phyloP scores from a whole-genome alignment of 2,113 vertebrate species.

The Cyanoderma ruficeps region DNA sequence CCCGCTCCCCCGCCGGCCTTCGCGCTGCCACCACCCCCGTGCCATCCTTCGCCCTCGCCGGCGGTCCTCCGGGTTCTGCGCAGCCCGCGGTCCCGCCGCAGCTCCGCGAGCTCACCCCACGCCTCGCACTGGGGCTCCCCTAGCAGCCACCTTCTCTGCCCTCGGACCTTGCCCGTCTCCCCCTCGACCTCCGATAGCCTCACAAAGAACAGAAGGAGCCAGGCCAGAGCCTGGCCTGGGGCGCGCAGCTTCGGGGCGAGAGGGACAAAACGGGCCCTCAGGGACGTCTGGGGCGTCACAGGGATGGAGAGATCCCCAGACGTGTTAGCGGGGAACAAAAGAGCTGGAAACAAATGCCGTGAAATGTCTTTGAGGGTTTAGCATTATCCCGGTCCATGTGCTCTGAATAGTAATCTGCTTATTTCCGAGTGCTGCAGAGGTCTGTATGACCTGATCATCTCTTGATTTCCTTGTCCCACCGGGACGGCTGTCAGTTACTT shows the following conservation, averaged over 20 bases:
- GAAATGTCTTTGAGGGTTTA: constrained; percentile 5
- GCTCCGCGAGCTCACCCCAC: not conserved
- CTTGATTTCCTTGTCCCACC: not conserved
- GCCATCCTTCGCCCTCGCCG: not conserved
- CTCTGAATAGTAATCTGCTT: constrained; percentile 44
- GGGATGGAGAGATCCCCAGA: not conserved
- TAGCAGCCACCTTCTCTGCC: not conserved
- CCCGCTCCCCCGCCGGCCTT: not conserved
- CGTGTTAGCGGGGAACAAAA: constrained; percentile 1
- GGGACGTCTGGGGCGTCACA: not conserved
- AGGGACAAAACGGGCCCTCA: not conserved
- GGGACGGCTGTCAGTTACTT: not conserved
- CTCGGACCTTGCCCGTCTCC: not conserved
- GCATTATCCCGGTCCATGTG: not conserved
- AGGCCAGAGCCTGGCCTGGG: not conserved
- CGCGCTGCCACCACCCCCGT: too few species aligned
- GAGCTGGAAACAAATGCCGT: not conserved
- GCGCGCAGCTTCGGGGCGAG: not conserved
- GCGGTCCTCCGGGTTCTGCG: too few species aligned
- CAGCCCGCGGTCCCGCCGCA: not conserved
- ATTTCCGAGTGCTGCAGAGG: not conserved
- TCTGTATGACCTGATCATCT: not conserved
- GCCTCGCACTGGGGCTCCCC: not conserved
- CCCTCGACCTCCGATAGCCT: not conserved
- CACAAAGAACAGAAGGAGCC: not conserved